Base-by-base conservation (phyloP, 2,888 invertebrate genomes). In the Eilema griseolum region DNA sequence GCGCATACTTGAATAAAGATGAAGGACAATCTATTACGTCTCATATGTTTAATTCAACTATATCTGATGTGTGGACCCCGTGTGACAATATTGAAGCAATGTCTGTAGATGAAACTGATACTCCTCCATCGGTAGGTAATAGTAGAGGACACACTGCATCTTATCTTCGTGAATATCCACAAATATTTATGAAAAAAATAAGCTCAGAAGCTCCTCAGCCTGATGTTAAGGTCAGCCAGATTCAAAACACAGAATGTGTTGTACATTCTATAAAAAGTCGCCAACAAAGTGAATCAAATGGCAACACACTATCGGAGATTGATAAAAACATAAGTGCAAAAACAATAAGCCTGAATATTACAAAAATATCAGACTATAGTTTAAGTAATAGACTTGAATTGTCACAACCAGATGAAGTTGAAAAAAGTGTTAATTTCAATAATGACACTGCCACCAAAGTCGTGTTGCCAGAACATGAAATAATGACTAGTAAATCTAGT, bases 111-210 rank as follows among this genome's bases (percentile, higher is more conserved):
- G 86, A 85, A 10, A 82, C 89, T 12, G 93, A 93, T 0, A 89
- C 92, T 0, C 90, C 93, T 11, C 88, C 86, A 12, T 80, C 85
- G 28, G 88, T 92, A 3, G 90, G 89, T 5, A 92, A 84, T 67
- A 90, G 83, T 67, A 89, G 82, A 80, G 87, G 84, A 33, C 89
- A 81, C 62, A 88, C 85, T 33, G 90, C 93, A n/a, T 90, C 92
- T 8, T 95, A 94, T 72, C 78, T 95, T 61, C 87, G 88, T 46
- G 90, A 95, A 66, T 94, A 93, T 82, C 94, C 94, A 23, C 89
- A 94, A 79, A 93, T 94, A 84, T 95, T 95, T 81, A 91, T 89
- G 87, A 94, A 91, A 79, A 93, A 87, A 66, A 74, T 85, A 65
- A 60, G 41, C 16, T 77, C 88, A 0, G 91, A 91, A 33, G 69